Evolutionary conservation across 2,113 vertebrate species (phyloP), one percentile per base, ranked within the genome.

Genomic region (Rostratula benghalensis): DNA sequence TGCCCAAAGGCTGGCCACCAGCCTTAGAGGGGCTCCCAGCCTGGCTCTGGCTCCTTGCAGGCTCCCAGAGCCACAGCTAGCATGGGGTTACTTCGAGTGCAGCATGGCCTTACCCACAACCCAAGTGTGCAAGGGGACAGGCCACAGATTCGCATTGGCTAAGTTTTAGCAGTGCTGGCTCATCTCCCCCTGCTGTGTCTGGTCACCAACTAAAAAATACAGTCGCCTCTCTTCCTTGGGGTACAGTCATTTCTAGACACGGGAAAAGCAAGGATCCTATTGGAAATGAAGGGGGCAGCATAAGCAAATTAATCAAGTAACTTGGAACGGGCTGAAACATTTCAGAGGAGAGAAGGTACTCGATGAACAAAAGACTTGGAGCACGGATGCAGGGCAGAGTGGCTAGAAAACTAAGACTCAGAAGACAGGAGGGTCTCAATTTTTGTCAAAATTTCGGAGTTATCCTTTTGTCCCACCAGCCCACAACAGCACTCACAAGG

Each of bases 271-370:
- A 30, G 53, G 56, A 93, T 69, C 39, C 51, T 35, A 8, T 2
- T 65, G 37, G 45, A 88, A 96, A 95, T 10, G 53, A 90, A 89
- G 85, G 81, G 91, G 97, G 87, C 96, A 96, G 94, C 88, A 96
- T 80, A 97, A 83, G 93, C 94, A 92, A 93, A 95, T 93, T 46
- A 91, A 94, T 96, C 73, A 73, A 75, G n/a, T 65, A n/a, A 37
- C 71, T 43, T 81, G 76, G 50, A 85, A 50, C 0, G 0, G 31
- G 41, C 30, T 79, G 51, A 84, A 95, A 78, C 5, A 3, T 30
- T 92, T 86, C 48, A 81, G 53, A 83, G 33, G 48, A 79, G 60
- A 91, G 51, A 94, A 95, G 54, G 65, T 54, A 31, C 23, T 69
- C 25, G 30, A 1, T 8, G 35, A 89, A 74, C 1, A 2, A 65